A percentile compares a stretch with the other conserved stretches of the same genome.
phyloP scores from a whole-genome alignment of 2,113 vertebrate genomes.

The Empidonax traillii region DNA sequence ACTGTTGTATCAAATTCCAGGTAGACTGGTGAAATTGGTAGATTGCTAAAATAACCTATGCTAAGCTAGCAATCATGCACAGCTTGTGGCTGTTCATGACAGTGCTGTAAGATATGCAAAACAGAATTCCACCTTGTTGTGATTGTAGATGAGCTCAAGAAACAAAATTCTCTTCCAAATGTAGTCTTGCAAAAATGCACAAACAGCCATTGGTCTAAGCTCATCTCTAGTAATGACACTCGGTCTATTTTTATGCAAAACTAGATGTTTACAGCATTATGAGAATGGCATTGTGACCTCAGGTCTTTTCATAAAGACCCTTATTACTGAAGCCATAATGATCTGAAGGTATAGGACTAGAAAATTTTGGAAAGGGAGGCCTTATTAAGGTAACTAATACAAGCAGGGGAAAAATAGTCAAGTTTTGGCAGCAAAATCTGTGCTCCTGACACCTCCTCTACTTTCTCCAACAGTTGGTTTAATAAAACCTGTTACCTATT shows the following conservation, averaged over 20 bases:
- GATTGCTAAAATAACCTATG: neutral
- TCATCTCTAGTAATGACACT: neutral
- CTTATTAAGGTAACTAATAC: neutral
- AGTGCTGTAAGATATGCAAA: neutral
- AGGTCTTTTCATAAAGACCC: neutral
- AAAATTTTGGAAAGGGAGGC: neutral
- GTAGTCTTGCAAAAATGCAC: neutral
- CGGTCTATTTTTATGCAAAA: neutral
- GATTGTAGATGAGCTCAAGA: neutral
- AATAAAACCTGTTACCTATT: slow-evolving; percentile 16
- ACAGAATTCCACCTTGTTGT: neutral
- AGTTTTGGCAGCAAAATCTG: neutral
- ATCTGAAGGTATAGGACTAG: neutral
- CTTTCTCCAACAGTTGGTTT: neutral
- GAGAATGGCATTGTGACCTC: neutral
- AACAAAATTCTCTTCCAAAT: neutral
- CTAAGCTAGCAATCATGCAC: neutral
- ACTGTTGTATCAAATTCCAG: slow-evolving; percentile 4
- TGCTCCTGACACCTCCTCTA: neutral
- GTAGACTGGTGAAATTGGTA: neutral
- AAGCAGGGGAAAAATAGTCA: neutral
- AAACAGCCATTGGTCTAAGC: neutral
- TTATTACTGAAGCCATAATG: neutral
- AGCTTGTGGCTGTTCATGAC: neutral
- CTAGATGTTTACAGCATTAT: neutral